Base-by-base conservation (phyloP, 92 coral and sea anemone species). In the Bergia puertoricense region DNA sequence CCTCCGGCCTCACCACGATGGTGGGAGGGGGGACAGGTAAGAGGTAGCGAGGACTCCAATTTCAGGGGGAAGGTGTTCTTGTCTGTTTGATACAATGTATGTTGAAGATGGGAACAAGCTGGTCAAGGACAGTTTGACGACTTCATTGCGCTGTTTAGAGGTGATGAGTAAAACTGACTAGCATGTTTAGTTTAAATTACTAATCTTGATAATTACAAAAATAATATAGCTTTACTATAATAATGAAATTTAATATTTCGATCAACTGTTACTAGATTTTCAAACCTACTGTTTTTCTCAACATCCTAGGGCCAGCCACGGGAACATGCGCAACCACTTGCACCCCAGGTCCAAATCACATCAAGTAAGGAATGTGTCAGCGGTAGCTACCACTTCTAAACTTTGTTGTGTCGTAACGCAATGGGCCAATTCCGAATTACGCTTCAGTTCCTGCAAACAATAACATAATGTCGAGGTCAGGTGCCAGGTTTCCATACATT, bases 261-360 rank as follows among this genome's bases (percentile, higher is more conserved):
- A 62, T 62, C 68, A 20, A 18, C 14, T 18, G 16, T 11, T 54
- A 54, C 59, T 10, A 54, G 59, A 54, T 54, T 54, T 4, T 54
- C 16, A 1, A 54, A 76, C 3, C 80, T 41, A 20, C 5, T 56
- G 10, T 10, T 14, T 74, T 62, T 68, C 2, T 82, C 50, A 48
- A 38, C 50, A 71, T 74, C 8, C 10, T 40, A 92, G 95, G 95
- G 13, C 95, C 95, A 36, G 95, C 95, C 15, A 93, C 95, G 5
- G 95, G 95, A 20, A 93, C 95, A 57, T 91, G 93, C 74, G 95
- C 95, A 48, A 93, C 95, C 2, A 93, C 95, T 20, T 93, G 95
- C 74, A 93, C 95, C 11, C 95, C 95, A 22, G 95, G 95, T 50
- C 95, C 95, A 74, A 91, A 93, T 46, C 95, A 93, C 54, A 93